A percentile compares a stretch with the other conserved stretches of the same genome.
phyloP scores from a whole-genome alignment of 2,797 vertebrate genomes.

The Megalops cyprinoides region DNA sequence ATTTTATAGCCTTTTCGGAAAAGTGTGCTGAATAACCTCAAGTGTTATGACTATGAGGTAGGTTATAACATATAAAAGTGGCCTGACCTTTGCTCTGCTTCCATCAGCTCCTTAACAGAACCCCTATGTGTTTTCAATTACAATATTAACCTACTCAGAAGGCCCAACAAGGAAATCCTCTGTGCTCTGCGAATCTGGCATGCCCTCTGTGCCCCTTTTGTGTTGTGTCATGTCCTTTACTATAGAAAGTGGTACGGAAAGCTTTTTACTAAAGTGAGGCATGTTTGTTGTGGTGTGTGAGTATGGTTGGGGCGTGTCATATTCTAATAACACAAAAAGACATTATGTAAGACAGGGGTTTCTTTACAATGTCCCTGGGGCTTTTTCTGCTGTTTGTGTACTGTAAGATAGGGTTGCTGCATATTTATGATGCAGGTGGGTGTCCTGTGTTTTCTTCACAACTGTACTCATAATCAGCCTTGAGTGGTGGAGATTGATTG shows the following conservation, averaged over 20 bases:
- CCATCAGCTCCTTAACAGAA: conserved; percentile 5
- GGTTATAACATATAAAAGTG: too few relatives aligned
- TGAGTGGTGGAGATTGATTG: too few relatives aligned
- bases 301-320: not conserved
- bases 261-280: too few relatives aligned
- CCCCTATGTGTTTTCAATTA: not conserved
- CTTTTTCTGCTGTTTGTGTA: not conserved
- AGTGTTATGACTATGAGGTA: too few relatives aligned
- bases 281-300: not conserved
- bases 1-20: not conserved
- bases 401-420: not conserved
- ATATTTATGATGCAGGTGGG: conserved; percentile 2
- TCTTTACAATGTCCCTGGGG: not conserved
- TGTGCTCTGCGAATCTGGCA: too few relatives aligned
- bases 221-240: too few relatives aligned
- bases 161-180: too few relatives aligned
- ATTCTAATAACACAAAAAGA: not conserved
- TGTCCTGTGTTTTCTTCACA: too few relatives aligned
- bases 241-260: too few relatives aligned
- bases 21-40: not conserved
- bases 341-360: not conserved
- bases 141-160: too few relatives aligned
- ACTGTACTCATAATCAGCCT: not conserved
- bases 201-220: too few relatives aligned
- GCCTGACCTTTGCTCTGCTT: not conserved